phyloP scores from a whole-genome alignment of 2,113 vertebrate genomes.

The Trogon surrucura region DNA sequence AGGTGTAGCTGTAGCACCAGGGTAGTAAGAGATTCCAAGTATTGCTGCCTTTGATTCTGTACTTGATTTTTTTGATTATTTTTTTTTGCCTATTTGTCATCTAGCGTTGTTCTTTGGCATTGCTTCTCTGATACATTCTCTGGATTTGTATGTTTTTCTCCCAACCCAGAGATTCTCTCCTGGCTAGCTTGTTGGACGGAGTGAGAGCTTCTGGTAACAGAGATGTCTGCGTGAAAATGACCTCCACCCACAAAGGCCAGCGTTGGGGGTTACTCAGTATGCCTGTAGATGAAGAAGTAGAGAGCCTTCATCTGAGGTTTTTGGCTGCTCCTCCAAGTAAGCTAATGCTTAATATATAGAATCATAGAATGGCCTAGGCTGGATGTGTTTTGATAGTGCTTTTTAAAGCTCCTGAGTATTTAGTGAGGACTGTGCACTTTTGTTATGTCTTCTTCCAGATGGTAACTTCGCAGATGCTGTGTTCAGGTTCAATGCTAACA shows the following conservation, averaged over 20 bases:
- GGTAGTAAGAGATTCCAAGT: background rate
- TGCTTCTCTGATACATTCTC: background rate
- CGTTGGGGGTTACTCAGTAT: constrained; percentile 96
- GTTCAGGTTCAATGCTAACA: constrained; percentile 98
- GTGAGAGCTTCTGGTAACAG: constrained; percentile 97
- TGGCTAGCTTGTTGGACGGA: constrained; percentile 96
- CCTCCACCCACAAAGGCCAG: constrained; percentile 91
- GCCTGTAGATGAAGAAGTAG: constrained; percentile 98
- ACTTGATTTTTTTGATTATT: background rate
- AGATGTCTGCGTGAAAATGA: constrained; percentile 98
- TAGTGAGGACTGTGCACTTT: background rate
- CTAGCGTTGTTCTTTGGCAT: background rate
- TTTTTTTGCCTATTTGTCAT: background rate
- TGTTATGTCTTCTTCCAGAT: constrained; percentile 78
- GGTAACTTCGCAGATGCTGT: constrained; percentile 96
- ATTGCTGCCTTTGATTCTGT: background rate
- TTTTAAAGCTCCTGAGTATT: background rate
- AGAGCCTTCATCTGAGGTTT: constrained; percentile 96
- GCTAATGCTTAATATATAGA: constrained; percentile 17
- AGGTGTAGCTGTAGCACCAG: background rate
- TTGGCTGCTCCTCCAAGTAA: constrained; percentile 94
- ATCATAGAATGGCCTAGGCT: too few species aligned
- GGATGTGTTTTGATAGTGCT: background rate
- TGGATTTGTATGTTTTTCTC: background rate
- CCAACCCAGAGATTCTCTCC: constrained; percentile 88